Percentiles rank a stretch among this genome's conserved stretches.
Evolutionary conservation across 2,113 vertebrate genomes (phyloP).

Genomic region (Spea multiplicata): DNA sequence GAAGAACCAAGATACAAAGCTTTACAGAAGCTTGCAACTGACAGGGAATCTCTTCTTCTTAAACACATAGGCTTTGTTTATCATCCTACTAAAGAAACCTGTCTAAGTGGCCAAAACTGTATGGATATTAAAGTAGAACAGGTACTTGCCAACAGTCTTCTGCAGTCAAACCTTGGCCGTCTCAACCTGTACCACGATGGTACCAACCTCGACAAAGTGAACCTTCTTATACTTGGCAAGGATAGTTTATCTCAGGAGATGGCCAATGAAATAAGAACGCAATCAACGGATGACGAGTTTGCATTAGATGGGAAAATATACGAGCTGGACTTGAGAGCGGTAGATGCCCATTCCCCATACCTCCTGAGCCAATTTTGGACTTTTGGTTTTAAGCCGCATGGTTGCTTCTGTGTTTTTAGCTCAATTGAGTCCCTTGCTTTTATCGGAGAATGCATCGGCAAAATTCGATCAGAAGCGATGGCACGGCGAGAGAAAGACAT

Average conservation of each 20-base stretch:
- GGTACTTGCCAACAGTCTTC: slow-evolving; percentile 86
- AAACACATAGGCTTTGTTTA: slow-evolving; percentile 99
- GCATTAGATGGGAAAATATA: slow-evolving; percentile 97
- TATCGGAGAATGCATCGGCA: slow-evolving; percentile 90
- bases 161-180: slow-evolving; percentile 87
- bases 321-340: slow-evolving; percentile 88
- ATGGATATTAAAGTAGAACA: slow-evolving; percentile 95
- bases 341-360: slow-evolving; percentile 90
- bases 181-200: slow-evolving; percentile 89
- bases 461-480: slow-evolving; percentile 91
- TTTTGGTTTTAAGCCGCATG: slow-evolving; percentile 90
- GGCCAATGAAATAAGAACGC: slow-evolving; percentile 93
- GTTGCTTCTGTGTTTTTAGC: slow-evolving; percentile 96
- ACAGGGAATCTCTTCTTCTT: slow-evolving; percentile 94
- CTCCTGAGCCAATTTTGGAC: slow-evolving; percentile 89
- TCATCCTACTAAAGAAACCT: slow-evolving; percentile 98
- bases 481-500: slow-evolving; percentile 86
- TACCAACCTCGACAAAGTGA: slow-evolving; percentile 93
- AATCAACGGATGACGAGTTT: slow-evolving; percentile 97
- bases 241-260: slow-evolving; percentile 94
- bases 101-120: slow-evolving; percentile 92
- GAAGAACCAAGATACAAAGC: slow-evolving; percentile 97
- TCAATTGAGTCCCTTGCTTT: slow-evolving; percentile 95
- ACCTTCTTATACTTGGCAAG: slow-evolving; percentile 93
- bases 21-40: slow-evolving; percentile 96